Conservation (phyloP, 2,888 invertebrate genomes). For the Drosophila glabriapex region DNA sequence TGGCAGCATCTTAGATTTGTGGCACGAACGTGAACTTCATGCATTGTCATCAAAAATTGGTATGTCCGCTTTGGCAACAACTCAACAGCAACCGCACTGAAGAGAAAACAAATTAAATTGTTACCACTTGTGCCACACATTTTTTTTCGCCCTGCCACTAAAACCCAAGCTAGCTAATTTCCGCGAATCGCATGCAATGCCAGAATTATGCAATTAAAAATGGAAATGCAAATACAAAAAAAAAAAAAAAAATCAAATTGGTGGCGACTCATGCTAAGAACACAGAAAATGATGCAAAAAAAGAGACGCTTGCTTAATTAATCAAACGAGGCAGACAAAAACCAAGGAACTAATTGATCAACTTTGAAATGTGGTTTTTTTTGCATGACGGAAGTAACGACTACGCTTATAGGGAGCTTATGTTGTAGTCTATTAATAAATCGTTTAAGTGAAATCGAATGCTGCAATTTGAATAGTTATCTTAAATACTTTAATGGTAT, state of each 20-base stretch:
- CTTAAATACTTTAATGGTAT: conserved; percentile 39
- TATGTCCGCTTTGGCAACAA: conserved; percentile 30
- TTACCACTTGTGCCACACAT: conserved; percentile 61
- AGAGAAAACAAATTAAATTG: conserved; percentile 72
- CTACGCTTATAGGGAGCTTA: conserved; percentile 3
- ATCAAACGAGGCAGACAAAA: conserved; percentile 46
- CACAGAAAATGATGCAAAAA: conserved; percentile 22
- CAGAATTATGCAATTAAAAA: conserved; percentile 79
- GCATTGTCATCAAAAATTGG: conserved; percentile 75
- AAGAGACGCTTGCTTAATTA: conserved; percentile 43
- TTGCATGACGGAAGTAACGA: conserved; percentile 28
- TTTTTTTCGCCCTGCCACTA: conserved; percentile 2
- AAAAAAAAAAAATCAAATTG: conserved; percentile 2
- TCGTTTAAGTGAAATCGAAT: conserved; percentile 1
- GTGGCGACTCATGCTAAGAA: conserved; percentile 25
- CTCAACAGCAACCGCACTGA: conserved; percentile 9
- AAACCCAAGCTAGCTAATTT: conserved; percentile 28
- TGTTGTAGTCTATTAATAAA: conserved; percentile 7
- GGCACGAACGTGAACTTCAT: conserved; percentile 80
- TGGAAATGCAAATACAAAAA: conserved; percentile 56
- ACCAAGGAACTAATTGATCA: conserved; percentile 33
- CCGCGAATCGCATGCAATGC: conserved; percentile 68
- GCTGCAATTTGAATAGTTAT: conserved; percentile 27
- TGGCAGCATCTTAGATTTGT: conserved; percentile 72
- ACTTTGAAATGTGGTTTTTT: not conserved